Evolutionary conservation across 2,113 vertebrate genomes (phyloP).

Genomic region (Hippoglossus stenolepis): DNA sequence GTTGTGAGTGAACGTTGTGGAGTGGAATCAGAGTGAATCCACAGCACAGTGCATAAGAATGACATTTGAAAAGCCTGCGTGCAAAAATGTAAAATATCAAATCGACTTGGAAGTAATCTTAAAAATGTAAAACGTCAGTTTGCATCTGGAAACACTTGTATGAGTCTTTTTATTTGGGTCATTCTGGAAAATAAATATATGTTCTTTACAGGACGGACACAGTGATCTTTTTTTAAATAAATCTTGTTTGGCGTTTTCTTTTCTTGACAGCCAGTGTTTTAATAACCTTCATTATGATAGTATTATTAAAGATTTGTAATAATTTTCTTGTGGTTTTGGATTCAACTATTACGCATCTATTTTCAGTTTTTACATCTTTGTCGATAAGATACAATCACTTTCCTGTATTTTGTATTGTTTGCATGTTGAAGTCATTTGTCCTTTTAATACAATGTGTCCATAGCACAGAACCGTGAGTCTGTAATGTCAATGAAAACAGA

Average conservation of each 20-base stretch:
- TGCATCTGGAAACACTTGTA: background rate
- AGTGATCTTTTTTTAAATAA: too few relatives aligned
- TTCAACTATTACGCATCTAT: constrained; percentile 9
- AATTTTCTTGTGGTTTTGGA: background rate
- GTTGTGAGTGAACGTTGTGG: background rate
- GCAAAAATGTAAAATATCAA: constrained; percentile 20
- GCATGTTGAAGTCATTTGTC: background rate
- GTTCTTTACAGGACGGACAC: constrained; percentile 3
- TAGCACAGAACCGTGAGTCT: background rate
- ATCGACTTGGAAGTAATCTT: constrained; percentile 4
- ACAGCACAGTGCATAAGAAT: constrained; percentile 11
- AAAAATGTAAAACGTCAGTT: constrained; percentile 39
- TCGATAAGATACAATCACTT: too few relatives aligned
- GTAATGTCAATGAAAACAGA: constrained; percentile 23
- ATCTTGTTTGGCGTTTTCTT: too few relatives aligned
- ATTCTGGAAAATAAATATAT: background rate
- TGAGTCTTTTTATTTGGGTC: too few relatives aligned
- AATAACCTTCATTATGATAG: constrained; percentile 33
- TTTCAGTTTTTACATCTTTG: background rate
- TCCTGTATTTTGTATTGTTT: too few relatives aligned
- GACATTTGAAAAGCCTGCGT: constrained; percentile 27
- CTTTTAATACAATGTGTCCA: background rate
- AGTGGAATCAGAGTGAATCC: constrained; percentile 7
- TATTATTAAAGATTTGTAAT: background rate
- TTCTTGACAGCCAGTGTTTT: background rate